A percentile compares a stretch with the other conserved stretches of the same genome.
phyloP scores from a whole-genome alignment of 2,797 vertebrate species.

The Novumbra hubbsi region DNA sequence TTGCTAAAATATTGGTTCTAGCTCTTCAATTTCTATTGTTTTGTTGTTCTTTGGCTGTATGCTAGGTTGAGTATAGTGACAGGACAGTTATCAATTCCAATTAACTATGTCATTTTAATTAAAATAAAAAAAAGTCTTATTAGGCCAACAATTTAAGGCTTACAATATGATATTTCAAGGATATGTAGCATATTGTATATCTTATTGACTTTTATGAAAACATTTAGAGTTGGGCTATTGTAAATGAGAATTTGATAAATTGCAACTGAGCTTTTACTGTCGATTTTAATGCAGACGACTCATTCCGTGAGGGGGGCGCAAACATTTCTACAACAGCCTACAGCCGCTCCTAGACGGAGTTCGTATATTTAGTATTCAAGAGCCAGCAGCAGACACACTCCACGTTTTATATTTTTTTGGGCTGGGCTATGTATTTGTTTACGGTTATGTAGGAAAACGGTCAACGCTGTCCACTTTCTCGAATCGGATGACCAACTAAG shows the following conservation, averaged over 20 bases:
- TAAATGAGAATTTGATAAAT: background rate
- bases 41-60: background rate
- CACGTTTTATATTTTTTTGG: constrained; percentile 2
- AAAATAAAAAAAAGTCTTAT: background rate
- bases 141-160: background rate
- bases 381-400: background rate
- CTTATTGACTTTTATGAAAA: background rate
- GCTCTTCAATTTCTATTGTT: background rate
- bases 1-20: too few species aligned
- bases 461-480: constrained; percentile 16
- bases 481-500: background rate
- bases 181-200: background rate
- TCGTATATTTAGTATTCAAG: background rate
- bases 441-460: constrained; percentile 60
- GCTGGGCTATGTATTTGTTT: constrained; percentile 48
- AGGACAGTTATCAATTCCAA: background rate
- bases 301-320: background rate
- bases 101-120: too few species aligned
- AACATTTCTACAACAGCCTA: background rate
- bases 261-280: background rate
- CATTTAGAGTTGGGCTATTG: background rate
- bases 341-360: background rate
- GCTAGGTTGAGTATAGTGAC: background rate
- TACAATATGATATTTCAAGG: background rate
- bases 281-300: background rate